Conservation (phyloP, 2,113 vertebrate species). For the Empidonax traillii region DNA sequence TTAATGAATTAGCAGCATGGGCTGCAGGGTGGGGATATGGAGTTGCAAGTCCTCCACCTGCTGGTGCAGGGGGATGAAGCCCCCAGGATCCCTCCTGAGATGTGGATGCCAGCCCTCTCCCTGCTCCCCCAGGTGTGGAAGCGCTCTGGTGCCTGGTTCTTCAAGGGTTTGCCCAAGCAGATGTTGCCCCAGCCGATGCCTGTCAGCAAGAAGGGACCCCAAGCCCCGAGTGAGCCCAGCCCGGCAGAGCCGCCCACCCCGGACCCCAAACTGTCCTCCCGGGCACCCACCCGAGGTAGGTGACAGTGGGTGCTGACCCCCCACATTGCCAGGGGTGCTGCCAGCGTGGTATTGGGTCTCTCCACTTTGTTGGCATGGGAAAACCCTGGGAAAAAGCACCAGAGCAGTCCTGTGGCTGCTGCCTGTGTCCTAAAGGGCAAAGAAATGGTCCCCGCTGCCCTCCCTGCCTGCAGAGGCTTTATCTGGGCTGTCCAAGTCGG, state of each 20-base stretch:
- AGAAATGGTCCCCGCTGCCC: accelerated
- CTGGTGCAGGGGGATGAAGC: background rate
- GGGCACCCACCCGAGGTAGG: conserved; percentile 67
- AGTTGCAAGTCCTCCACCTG: accelerated
- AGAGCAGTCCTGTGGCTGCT: background rate
- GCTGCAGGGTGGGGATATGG: background rate
- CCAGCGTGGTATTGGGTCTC: accelerated
- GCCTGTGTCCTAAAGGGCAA: background rate
- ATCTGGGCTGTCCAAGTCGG: accelerated
- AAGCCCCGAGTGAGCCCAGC: background rate
- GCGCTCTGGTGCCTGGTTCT: conserved; percentile 95
- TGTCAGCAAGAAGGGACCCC: conserved; percentile 72
- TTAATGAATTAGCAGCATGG: background rate
- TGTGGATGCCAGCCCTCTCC: background rate
- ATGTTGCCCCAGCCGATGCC: conserved; percentile 83
- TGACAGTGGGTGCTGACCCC: accelerated
- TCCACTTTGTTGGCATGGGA: accelerated
- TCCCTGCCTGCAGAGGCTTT: background rate
- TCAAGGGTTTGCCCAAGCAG: conserved; percentile 88
- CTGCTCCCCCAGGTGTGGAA: conserved; percentile 83
- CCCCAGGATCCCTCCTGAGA: background rate
- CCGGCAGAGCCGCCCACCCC: background rate
- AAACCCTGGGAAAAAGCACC: background rate
- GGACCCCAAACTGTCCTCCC: conserved; percentile 47
- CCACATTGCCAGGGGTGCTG: background rate